Evolutionary conservation across 2,113 vertebrate species (phyloP), one percentile per base, ranked within the genome.

Genomic region (Megalops atlanticus): DNA sequence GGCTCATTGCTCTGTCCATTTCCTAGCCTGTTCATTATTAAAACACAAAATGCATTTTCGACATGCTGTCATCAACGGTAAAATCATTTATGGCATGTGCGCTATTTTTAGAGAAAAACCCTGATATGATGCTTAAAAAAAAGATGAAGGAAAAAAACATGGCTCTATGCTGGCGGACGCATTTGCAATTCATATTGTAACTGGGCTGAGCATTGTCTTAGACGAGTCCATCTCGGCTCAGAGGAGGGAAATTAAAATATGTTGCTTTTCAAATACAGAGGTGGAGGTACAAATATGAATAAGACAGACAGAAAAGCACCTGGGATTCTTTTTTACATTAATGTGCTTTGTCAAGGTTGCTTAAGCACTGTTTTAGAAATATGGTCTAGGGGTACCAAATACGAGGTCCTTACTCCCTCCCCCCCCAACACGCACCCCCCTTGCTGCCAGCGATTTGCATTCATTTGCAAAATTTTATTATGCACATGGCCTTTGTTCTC

Each of bases 401-500:
- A 86, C 85, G 85, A 85, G 85, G 85, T 87, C 78, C 69, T 84
- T 80, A 75, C 84, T 85, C 76, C 84, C 83, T 85, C 85, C 81
- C 80, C 69, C 84, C 81, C 81, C 85, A 79, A 77, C 82, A 69
- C 86, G 84, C 87, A 89, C 86, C 87, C 91, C 94, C 85, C 77
- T 91, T 83, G 89, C 93, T 93, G 92, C 91, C 91, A 90, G 91
- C 94, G 91, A 96, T 96, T 96, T 95, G 91, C 94, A 92, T 94
- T 92, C 87, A 96, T 96, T 96, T 96, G 92, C 95, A 95, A 95
- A 85, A 88, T 88, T 92, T 95, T 90, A 92, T 92, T 91, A 94
- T 93, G 91, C 90, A 93, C 91, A 91, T 85, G 89, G 91, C 90
- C 95, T 96, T 97, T 96, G 94, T 96, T 97, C 94, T 94, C 91